phyloP scores from a whole-genome alignment of 2,113 vertebrate genomes.

The Muntiacus muntjak region DNA sequence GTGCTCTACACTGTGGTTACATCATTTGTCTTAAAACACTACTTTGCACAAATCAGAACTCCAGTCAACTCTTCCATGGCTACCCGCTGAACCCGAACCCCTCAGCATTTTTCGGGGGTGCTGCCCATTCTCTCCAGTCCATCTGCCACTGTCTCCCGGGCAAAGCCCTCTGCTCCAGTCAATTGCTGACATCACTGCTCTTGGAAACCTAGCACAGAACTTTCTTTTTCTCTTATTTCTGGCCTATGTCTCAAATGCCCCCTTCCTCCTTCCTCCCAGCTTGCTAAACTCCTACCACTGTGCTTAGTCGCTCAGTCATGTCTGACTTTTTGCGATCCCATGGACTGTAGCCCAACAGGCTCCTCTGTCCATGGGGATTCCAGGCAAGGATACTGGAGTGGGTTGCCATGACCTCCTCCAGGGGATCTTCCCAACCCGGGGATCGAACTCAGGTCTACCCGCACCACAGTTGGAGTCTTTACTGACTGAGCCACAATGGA shows the following conservation, averaged over 20 bases:
- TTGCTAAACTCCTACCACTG: neutral
- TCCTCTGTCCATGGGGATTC: neutral
- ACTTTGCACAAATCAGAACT: neutral
- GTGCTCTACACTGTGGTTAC: neutral
- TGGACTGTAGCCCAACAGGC: neutral
- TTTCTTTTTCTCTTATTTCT: neutral
- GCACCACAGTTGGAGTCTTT: accelerated
- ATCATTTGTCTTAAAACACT: neutral
- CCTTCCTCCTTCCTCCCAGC: neutral
- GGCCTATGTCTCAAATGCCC: neutral
- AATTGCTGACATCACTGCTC: accelerated
- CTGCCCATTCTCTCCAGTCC: neutral
- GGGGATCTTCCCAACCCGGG: neutral
- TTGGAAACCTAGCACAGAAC: neutral
- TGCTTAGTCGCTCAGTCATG: neutral
- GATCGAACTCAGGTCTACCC: neutral
- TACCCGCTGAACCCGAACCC: neutral
- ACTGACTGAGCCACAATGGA: neutral
- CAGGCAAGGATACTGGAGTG: neutral
- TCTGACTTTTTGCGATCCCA: neutral
- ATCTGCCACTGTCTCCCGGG: neutral
- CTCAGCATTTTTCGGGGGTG: neutral
- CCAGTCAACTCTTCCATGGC: neutral
- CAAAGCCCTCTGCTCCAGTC: neutral
- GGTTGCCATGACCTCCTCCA: neutral